Conservation (phyloP, 2,797 vertebrate species). For the Okamejei kenojei region DNA sequence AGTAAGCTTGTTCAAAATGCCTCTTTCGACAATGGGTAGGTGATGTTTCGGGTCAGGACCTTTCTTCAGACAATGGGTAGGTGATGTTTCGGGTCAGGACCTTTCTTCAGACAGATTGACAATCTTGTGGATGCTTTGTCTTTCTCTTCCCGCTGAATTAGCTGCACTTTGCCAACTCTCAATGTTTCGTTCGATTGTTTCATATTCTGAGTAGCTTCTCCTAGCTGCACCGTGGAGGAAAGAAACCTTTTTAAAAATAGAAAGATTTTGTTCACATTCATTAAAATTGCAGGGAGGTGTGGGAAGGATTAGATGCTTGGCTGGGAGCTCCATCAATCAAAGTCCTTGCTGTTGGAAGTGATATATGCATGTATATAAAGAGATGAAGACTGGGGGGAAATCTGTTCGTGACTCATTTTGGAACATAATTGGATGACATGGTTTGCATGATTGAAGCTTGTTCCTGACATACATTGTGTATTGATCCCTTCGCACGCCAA, state of each 20-base stretch:
- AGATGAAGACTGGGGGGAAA: not conserved
- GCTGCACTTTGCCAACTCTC: not conserved
- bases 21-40: no score
- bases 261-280: not conserved
- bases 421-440: not conserved
- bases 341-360: not conserved
- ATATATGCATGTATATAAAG: not conserved
- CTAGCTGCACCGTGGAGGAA: not conserved
- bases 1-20: conserved; percentile 99
- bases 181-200: not conserved
- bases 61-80: no score
- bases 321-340: not conserved
- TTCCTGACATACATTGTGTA: not conserved
- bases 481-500: not conserved
- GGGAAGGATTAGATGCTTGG: not conserved
- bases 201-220: not conserved
- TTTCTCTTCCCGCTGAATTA: not conserved
- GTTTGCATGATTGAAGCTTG: not conserved
- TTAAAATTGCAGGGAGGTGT: not conserved
- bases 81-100: not conserved
- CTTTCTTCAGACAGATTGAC: not conserved
- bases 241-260: not conserved
- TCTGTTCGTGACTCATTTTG: not conserved
- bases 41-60: no score
- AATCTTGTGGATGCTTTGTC: not conserved